Percentiles rank a stretch among this genome's conserved stretches.
Conservation (phyloP, 2,888 invertebrate species). For the Camptogramma bilineatum region DNA sequence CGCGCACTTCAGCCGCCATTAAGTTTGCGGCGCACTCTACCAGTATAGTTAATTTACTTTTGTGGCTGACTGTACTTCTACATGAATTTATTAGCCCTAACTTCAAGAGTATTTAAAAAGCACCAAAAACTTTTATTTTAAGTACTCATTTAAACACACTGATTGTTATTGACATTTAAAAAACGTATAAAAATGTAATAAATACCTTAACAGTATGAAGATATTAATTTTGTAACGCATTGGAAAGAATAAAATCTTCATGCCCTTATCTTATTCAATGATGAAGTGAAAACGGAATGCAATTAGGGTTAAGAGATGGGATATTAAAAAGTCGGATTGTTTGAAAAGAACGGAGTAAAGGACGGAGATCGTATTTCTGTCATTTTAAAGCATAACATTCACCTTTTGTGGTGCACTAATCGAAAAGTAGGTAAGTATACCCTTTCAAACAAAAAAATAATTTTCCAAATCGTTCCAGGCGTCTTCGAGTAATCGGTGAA, state of each 20-base stretch:
- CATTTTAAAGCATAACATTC: too few relatives aligned
- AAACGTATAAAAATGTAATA: constrained; percentile 22
- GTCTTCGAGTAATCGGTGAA: too few relatives aligned
- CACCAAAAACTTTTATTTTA: neutral
- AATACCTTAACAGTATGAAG: constrained; percentile 18
- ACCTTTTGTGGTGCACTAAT: too few relatives aligned
- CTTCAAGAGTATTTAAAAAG: neutral
- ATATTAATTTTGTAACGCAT: constrained; percentile 28
- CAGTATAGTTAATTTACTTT: neutral
- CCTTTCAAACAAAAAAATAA: too few relatives aligned
- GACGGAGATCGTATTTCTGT: neutral
- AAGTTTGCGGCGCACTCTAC: too few relatives aligned
- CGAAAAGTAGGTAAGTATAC: too few relatives aligned
- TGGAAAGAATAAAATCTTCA: constrained; percentile 28
- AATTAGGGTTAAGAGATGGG: constrained; percentile 18
- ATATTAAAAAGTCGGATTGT: constrained; percentile 2
- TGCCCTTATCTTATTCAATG: constrained; percentile 17
- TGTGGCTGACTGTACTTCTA: neutral
- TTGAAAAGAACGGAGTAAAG: neutral
- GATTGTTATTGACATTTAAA: constrained; percentile 6
- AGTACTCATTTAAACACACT: neutral
- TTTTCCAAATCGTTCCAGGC: too few relatives aligned
- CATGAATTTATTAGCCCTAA: neutral
- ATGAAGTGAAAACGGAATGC: constrained; percentile 31
- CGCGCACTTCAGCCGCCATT: too few relatives aligned